Base-by-base conservation (phyloP, 2,113 vertebrate species). In the Pantherophis guttatus region DNA sequence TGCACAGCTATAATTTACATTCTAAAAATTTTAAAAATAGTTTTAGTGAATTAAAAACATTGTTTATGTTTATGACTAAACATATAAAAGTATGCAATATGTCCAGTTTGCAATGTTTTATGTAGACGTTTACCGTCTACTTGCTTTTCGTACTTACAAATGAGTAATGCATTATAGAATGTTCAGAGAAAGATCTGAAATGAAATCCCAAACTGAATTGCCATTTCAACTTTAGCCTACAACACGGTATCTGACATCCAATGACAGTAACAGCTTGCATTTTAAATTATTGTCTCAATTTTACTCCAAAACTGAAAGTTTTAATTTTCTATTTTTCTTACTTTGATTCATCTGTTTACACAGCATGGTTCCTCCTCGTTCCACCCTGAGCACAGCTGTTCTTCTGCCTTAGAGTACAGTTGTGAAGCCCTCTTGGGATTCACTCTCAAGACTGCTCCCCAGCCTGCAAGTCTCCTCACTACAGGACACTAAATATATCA, bases 261-360 rank as follows among this genome's bases (percentile, higher is more conserved):
- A 88, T 8, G 33, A 44, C 62, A 93, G 19, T 23, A 93, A 17
- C 50, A 92, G 33, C 87, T 92, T 94, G 70, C 48, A 55, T 29
- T 75, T 89, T 94, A 0, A 81, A 90, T 87, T 81, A 39, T 48
- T 70, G 52, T 86, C n/a, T 91, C 62, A 59, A 89, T 44, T 93
- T 90, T 88, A 94, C 54, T 21, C 90, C 91, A 92, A 92, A 5
- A 15, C 53, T 54, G 24, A 92, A 92, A 48, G 39, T 65, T 92
- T 91, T n/a, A 89, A 26, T 93, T 88, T 53, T 24, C 33, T 2
- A 0, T 0, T 0, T 92, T 92, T 94, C 87, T 87, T 94, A 92
- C 2, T 92, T 48, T 90, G 92, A 92, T 89, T 86, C 23, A 85
- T 91, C 93, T 26, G 88, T 95, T 87, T 75, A 89, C 24, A 33